These are phyloP conservation scores for Ryuthela nishihirai DNA, from an alignment of 2,888 invertebrate genomes.

Conservation along the genomic window DNA sequence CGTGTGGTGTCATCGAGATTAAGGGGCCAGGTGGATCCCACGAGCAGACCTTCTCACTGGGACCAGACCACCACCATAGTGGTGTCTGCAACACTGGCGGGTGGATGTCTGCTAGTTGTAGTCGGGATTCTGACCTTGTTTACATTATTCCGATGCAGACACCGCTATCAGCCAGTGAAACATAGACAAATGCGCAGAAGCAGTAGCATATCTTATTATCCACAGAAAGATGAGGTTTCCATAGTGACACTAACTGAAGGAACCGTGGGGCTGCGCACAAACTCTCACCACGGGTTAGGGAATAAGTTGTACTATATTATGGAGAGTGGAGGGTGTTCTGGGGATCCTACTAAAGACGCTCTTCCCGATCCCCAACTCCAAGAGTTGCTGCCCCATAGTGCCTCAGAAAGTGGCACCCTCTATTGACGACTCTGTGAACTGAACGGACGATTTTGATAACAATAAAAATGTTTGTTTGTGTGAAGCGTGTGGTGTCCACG, in stretches of 20 bases:
- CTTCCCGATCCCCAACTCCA: conserved; percentile 38
- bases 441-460: too few relatives aligned
- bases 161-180: conserved; percentile 17
- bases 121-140: conserved; percentile 17
- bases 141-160: conserved; percentile 28
- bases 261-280: conserved; percentile 34
- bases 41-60: background rate
- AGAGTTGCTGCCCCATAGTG: conserved; percentile 34
- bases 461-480: too few relatives aligned
- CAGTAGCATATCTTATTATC: conserved; percentile 44
- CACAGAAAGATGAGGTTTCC: conserved; percentile 44
- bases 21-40: background rate
- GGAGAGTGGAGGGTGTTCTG: conserved; percentile 31
- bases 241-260: conserved; percentile 43
- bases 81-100: conserved; percentile 25
- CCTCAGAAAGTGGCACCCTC: conserved; percentile 3
- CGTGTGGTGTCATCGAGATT: conserved; percentile 7
- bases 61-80: conserved; percentile 21
- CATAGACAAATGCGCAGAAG: conserved; percentile 24
- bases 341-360: conserved; percentile 30
- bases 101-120: conserved; percentile 30
- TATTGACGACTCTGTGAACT: too few relatives aligned
- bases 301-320: conserved; percentile 42
- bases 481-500: too few relatives aligned
- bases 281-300: conserved; percentile 38